phyloP scores from a whole-genome alignment of 2,888 invertebrate species.

The Archaeoteleia sp. region DNA sequence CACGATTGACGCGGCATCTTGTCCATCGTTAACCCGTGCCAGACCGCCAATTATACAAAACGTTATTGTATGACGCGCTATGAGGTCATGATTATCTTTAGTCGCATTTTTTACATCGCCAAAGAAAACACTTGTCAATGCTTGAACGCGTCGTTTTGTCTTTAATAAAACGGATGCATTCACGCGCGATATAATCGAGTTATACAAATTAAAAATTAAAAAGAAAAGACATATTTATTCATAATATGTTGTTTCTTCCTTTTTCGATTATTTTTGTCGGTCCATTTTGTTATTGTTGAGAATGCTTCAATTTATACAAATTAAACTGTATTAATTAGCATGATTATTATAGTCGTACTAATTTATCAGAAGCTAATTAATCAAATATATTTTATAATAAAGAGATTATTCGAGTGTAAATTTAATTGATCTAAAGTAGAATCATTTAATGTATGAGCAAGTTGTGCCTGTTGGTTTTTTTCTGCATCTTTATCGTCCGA shows the following conservation, averaged over 20 bases:
- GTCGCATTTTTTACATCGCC: conserved; percentile 37
- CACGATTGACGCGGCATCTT: conserved; percentile 26
- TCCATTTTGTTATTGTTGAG: background rate
- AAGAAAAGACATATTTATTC: conserved; percentile 18
- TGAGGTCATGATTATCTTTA: conserved; percentile 51
- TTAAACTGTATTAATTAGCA: too few relatives aligned
- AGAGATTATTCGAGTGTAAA: too few relatives aligned
- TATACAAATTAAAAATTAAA: conserved; percentile 13
- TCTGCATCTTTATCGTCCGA: background rate
- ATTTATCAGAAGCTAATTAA: background rate
- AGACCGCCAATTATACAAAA: conserved; percentile 45
- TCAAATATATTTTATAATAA: too few relatives aligned
- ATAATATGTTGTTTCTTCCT: background rate
- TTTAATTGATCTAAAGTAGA: too few relatives aligned
- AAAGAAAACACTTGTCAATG: conserved; percentile 39
- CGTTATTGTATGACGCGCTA: conserved; percentile 40
- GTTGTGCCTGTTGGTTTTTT: background rate
- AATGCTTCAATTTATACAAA: too few relatives aligned
- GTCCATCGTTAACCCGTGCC: conserved; percentile 41
- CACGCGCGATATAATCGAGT: conserved; percentile 1
- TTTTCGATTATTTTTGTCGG: conserved; percentile 4
- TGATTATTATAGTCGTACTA: too few relatives aligned
- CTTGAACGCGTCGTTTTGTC: conserved; percentile 12
- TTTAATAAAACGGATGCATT: conserved; percentile 1
- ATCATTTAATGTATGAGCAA: background rate